A percentile compares a stretch with the other conserved stretches of the same genome.
Evolutionary conservation across 2,888 invertebrate genomes (phyloP).

Genomic region (Mesoligia furuncula): DNA sequence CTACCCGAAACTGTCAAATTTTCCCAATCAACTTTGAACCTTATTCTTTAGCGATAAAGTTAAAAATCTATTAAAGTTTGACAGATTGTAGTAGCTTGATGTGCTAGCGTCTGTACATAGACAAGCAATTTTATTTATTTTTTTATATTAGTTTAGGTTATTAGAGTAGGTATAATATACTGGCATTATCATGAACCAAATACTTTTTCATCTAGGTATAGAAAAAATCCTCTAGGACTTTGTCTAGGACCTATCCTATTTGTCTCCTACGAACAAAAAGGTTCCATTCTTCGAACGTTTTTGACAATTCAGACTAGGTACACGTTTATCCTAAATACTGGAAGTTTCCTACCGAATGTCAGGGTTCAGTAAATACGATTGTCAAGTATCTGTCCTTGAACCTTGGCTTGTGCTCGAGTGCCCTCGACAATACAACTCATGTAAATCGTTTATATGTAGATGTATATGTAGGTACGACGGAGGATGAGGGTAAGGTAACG

Average conservation of each 20-base stretch:
- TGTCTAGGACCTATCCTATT: neutral
- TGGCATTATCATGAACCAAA: neutral
- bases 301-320: neutral
- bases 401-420: constrained; percentile 33
- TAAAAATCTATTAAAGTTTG: too few relatives aligned
- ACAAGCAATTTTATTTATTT: too few relatives aligned
- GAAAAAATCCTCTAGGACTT: neutral
- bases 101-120: too few relatives aligned
- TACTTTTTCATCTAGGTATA: neutral
- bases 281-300: neutral
- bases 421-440: constrained; percentile 24
- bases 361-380: constrained; percentile 34
- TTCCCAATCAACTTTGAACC: too few relatives aligned
- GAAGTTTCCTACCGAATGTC: constrained; percentile 24
- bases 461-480: neutral
- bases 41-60: too few relatives aligned
- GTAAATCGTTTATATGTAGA: constrained; percentile 30
- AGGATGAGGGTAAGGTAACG: neutral
- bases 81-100: too few relatives aligned
- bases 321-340: constrained; percentile 6
- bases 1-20: too few relatives aligned
- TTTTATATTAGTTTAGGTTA: neutral
- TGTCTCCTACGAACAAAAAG: neutral
- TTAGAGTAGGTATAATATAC: too few relatives aligned
- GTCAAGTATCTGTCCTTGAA: constrained; percentile 31